phyloP scores from a whole-genome alignment of 2,888 invertebrate genomes.

The Orthonevra nobilis region DNA sequence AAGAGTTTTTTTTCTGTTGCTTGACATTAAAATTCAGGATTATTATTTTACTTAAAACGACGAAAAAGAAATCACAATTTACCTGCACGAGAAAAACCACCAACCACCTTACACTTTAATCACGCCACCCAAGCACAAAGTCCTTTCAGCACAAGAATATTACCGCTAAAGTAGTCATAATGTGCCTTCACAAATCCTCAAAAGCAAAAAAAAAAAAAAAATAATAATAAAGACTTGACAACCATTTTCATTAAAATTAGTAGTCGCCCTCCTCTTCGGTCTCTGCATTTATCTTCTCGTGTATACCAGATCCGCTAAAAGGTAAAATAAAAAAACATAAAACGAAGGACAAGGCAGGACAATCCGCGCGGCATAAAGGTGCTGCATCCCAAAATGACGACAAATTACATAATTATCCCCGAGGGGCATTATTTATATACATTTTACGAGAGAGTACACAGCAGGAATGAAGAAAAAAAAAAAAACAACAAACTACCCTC shows the following conservation, averaged over 20 bases:
- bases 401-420: slow-evolving; percentile 70
- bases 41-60: slow-evolving; percentile 12
- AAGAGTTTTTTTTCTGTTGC: neutral
- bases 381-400: slow-evolving; percentile 51
- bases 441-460: slow-evolving; percentile 27
- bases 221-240: slow-evolving; percentile 57
- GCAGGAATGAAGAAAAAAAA: slow-evolving; percentile 14
- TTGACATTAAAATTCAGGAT: slow-evolving; percentile 16
- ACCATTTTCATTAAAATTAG: slow-evolving; percentile 64
- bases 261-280: slow-evolving; percentile 1
- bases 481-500: slow-evolving; percentile 26
- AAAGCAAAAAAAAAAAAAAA: slow-evolving; percentile 48
- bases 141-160: slow-evolving; percentile 31
- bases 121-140: slow-evolving; percentile 27
- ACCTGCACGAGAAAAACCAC: slow-evolving; percentile 23
- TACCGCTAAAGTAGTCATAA: slow-evolving; percentile 56
- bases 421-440: slow-evolving; percentile 61
- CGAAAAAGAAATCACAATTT: slow-evolving; percentile 9
- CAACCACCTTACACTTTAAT: slow-evolving; percentile 31
- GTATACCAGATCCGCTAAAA: slow-evolving; percentile 53
- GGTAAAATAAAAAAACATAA: slow-evolving; percentile 27
- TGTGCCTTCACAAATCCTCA: slow-evolving; percentile 58
- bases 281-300: slow-evolving; percentile 3
- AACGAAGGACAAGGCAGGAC: slow-evolving; percentile 19
- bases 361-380: slow-evolving; percentile 38